Base-by-base conservation (phyloP, 2,113 vertebrate species). In the Hemiprocne comata region DNA sequence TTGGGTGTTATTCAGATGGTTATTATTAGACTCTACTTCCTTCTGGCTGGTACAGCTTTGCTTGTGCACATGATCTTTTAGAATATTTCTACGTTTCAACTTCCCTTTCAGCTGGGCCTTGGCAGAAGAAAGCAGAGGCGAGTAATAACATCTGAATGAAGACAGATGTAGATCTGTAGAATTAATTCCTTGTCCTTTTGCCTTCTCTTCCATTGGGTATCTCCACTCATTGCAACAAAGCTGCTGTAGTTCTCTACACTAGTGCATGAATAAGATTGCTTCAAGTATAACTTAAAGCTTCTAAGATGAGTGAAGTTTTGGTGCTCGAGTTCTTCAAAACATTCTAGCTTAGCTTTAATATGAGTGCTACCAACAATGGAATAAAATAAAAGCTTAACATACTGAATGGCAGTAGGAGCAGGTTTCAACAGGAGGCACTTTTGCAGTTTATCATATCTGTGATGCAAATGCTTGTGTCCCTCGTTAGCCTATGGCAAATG, bases 1-100 rank as follows among this genome's bases (percentile, higher is more conserved):
- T 85, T 87, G 92, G 87, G 91, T 93, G 82, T 78, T 90, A 26
- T 90, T 95, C 89, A 74, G 60, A 51, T 71, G 46, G 74, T 90
- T 93, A 42, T 91, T 92, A 92, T 94, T 88, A 88, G 51, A 25
- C 46, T 78, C 65, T 51, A 16, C 51, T 89, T 91, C 55, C 55
- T 91, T 60, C 84, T 90, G 82, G 29, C 71, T 94, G 57, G 77
- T 87, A 57, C 17, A 36, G 24, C n/a, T 92, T 89, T 91, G 29
- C 76, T 94, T 38, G 29, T 88, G 20, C 55, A 46, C 15, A 16
- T 51, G 17, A 33, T 40, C 58, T 87, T 81, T 65, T 17, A 70
- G 38, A 58, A 17, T 31, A 55, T 73, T 94, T 87, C 77, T 8
- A 1, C 3, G 1, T 79, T 89, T 82, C 3, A 1, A 23, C 36